phyloP scores from a whole-genome alignment of 2,797 vertebrate species.

The Crypturellus tataupa region DNA sequence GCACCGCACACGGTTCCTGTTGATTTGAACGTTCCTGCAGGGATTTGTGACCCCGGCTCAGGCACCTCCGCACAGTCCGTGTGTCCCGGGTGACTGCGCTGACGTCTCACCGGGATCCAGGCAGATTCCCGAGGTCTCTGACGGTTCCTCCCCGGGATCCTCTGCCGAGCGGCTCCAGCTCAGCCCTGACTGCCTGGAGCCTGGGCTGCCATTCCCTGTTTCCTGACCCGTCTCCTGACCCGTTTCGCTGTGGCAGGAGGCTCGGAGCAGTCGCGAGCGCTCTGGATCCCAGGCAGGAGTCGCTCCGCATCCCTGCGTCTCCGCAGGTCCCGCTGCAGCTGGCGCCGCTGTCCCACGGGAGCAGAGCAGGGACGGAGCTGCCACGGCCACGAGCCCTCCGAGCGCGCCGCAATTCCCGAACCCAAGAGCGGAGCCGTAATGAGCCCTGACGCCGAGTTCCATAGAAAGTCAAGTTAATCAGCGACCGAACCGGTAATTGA shows the following conservation, averaged over 20 bases:
- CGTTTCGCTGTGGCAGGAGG: background rate
- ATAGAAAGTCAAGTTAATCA: conserved; percentile 73
- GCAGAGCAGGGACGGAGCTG: background rate
- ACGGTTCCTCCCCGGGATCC: background rate
- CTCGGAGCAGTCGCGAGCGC: background rate
- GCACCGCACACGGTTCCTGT: background rate
- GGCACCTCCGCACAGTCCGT: background rate
- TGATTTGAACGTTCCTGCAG: background rate
- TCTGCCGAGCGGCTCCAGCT: accelerated
- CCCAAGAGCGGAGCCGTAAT: conserved; percentile 55
- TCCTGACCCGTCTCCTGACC: background rate
- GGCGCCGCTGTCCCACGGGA: background rate
- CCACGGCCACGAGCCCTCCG: background rate
- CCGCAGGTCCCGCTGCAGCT: background rate
- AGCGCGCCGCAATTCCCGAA: conserved; percentile 11
- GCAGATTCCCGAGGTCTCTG: background rate
- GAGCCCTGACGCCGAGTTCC: conserved; percentile 54
- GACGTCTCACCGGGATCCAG: background rate
- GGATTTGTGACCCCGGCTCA: background rate
- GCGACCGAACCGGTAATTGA: conserved; percentile 73
- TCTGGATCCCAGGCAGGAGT: background rate
- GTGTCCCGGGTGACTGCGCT: background rate
- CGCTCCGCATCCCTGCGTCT: background rate
- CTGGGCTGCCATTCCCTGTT: too few relatives aligned
- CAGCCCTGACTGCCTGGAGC: background rate